Conservation (phyloP, 2,888 invertebrate genomes). For the Eumerus sabulonum region DNA sequence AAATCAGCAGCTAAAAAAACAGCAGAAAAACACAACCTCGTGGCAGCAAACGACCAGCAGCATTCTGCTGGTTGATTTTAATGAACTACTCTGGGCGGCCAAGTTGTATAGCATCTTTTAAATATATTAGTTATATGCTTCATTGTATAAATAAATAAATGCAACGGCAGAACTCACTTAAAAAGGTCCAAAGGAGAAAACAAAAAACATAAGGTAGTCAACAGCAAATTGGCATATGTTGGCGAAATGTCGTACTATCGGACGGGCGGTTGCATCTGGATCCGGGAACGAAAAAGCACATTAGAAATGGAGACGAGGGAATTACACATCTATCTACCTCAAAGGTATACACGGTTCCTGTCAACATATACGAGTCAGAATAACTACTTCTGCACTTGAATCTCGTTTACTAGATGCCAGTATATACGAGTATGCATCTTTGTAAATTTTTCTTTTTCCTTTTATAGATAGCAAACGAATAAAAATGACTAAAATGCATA, state of each 20-base stretch:
- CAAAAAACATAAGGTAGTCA: neutral
- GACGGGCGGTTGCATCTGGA: neutral
- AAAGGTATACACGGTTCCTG: constrained; percentile 62
- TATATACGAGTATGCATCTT: neutral
- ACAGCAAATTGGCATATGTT: constrained; percentile 30
- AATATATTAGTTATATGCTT: constrained; percentile 34
- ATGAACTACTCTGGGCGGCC: constrained; percentile 76
- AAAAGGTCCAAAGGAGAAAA: neutral
- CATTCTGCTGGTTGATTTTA: constrained; percentile 75
- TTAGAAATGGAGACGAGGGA: neutral
- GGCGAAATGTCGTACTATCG: constrained; percentile 1
- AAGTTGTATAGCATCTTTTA: constrained; percentile 52
- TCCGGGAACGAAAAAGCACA: neutral
- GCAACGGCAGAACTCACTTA: constrained; percentile 37
- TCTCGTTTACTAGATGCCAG: constrained; percentile 1
- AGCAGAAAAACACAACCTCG: neutral
- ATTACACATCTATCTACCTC: constrained; percentile 70
- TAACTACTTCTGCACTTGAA: constrained; percentile 42
- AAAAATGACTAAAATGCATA: no score
- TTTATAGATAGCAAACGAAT: neutral
- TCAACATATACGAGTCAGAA: constrained; percentile 57
- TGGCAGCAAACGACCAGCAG: constrained; percentile 19
- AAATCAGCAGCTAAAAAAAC: constrained; percentile 7
- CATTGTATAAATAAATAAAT: constrained; percentile 48
- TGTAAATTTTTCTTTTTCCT: constrained; percentile 4